Evolutionary conservation across 2,888 invertebrate genomes (phyloP), one percentile per base, ranked within the genome.

Genomic region (Hirtodrosophila duncani): DNA sequence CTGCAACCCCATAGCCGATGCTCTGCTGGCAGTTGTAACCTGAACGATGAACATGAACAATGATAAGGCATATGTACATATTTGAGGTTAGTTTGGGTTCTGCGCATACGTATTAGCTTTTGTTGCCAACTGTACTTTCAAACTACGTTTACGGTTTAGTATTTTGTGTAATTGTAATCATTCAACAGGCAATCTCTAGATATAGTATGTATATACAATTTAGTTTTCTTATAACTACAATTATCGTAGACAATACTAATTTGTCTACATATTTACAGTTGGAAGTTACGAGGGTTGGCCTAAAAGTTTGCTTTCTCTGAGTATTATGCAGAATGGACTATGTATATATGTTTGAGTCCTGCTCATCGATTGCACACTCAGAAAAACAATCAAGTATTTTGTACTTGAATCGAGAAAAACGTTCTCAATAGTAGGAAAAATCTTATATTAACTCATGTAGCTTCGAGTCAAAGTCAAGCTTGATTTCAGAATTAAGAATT

Each of bases 11-110:
- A 48, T 64, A 64, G 24, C 67, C 66, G 30, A 74, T 59, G 27
- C 83, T 75, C 51, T 77, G 69, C 64, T 87, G 87, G 41, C 87
- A 87, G 59, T 85, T 85, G 71, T 82, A 83, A 67, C 87, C 87
- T 87, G 38, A 11, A 34, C 24, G 13, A 3, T 2, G n/a, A 30
- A 24, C 6, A 17, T 20, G 2, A 24, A 8, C n/a, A n/a, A n/a
- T n/a, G n/a, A n/a, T n/a, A n/a, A 20, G 11, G 21, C 13, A 10
- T 23, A 9, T 17, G n/a, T 0, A 20, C 31, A 0, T 2, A 6
- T 9, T 26, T 67, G 33, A 31, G 9, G 5, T 45, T 36, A 46
- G 33, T 20, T 30, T 16, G 27, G 18, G 27, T 5, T 3, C 20
- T 1, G 1, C 1, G 7, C 7, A 9, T n/a, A n/a, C n/a, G n/a